Base-by-base conservation (phyloP, 2,113 vertebrate genomes). In the Rallus limicola region DNA sequence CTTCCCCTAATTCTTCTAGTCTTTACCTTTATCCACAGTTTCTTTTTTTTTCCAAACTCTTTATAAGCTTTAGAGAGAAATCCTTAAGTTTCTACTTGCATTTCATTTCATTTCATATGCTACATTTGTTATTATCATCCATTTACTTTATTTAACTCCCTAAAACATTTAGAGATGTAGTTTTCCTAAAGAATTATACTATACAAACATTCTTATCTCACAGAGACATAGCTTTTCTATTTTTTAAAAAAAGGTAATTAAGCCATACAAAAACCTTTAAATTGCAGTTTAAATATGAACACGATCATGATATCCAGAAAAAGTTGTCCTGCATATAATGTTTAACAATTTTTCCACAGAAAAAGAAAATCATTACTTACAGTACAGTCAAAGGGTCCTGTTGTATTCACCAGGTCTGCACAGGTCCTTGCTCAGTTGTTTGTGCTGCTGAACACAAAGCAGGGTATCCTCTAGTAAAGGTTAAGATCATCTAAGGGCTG, bases 381-480 rank as follows among this genome's bases (percentile, higher is more conserved):
- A 0, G 56, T 68, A n/a, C 21, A 44, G 56, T 90, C 82, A 88
- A 78, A 80, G 44, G n/a, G 19, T 76, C 50, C 72, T 88, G 46
- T 62, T 88, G 78, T 90, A 79, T 90, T 93, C 72, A 44, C 82
- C 33, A 94, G 62, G 29, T 96, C 97, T 95, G 67, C 87, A 71
- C 70, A 33, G 70, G 79, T 94, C 84, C 91, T 91, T 93, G 81
- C 75, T 95, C 96, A 48, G 91, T 96, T 94, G 92, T 94, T 96
- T 96, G 56, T 96, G 90, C 77, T 78, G 67, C 86, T 67, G 92
- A 90, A 86, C 19, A 87, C 93, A 88, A 94, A 94, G 93, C 80
- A 95, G 77, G 40, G 93, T 92, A 96, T 95, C 91, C 88, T 95
- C 93, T 96, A 96, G 90, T 96, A 96, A 94, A 94, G 87, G 92